Conservation (phyloP, 2,113 vertebrate genomes). For the Dromiciops gliroides region DNA sequence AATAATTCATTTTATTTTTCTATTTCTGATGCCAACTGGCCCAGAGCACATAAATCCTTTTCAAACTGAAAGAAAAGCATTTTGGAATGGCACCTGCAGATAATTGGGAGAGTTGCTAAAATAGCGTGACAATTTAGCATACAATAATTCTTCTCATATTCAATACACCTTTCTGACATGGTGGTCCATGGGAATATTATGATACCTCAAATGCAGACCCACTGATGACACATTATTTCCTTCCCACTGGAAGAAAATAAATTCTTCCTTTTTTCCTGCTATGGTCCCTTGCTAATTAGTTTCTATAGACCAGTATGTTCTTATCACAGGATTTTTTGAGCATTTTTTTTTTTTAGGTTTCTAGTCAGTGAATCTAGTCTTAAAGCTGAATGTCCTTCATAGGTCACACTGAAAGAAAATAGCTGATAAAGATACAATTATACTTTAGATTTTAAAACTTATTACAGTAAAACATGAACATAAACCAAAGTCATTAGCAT, state of each 20-base stretch:
- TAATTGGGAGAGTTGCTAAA: not conserved
- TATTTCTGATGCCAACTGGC: conserved; percentile 35
- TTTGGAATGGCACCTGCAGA: not conserved
- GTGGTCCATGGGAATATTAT: not conserved
- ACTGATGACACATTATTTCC: not conserved
- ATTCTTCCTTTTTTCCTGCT: not conserved
- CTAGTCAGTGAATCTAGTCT: not conserved
- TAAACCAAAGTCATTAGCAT: not conserved
- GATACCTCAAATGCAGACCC: not conserved
- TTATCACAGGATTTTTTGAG: not conserved
- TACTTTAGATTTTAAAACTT: not conserved
- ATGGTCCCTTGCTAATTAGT: not conserved
- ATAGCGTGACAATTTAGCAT: not conserved
- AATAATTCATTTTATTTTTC: conserved; percentile 47
- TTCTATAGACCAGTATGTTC: not conserved
- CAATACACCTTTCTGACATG: not conserved
- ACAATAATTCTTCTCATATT: not conserved
- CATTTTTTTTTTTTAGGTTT: not conserved
- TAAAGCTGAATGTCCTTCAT: not conserved
- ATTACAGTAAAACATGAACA: not conserved
- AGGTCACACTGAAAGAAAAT: not conserved
- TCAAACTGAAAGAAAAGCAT: conserved; percentile 1
- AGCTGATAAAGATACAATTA: not conserved
- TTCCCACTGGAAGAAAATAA: not conserved
- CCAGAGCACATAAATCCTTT: conserved; percentile 31